Conservation (phyloP, 37 sponge, comb jelly and placozoan species). For the Cliona cf. orientalis region DNA sequence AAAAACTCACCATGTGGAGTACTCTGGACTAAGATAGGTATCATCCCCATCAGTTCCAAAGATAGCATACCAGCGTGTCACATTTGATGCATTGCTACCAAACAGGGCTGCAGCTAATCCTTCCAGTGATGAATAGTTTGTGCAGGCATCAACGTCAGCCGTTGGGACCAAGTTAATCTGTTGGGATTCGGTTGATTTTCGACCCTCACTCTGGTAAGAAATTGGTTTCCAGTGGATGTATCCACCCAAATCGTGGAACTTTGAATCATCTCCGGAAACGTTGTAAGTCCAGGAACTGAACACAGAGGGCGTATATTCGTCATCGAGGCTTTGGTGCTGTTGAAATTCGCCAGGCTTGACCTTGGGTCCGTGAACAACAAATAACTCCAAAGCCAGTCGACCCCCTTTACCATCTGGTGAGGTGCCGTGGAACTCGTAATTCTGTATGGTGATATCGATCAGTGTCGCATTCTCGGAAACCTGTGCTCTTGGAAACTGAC, state of each 20-base stretch:
- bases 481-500: slow-evolving; percentile 40
- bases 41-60: slow-evolving; percentile 74
- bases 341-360: not conserved
- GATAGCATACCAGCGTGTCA: slow-evolving; percentile 51
- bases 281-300: slow-evolving; percentile 52
- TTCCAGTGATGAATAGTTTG: slow-evolving; percentile 7
- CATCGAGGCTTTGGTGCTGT: slow-evolving; percentile 23
- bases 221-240: slow-evolving; percentile 80
- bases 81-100: not conserved
- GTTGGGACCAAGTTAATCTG: slow-evolving; percentile 27
- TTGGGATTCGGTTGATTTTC: slow-evolving; percentile 63
- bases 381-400: slow-evolving; percentile 64
- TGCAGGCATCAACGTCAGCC: not conserved
- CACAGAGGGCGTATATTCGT: slow-evolving; percentile 82
- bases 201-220: slow-evolving; percentile 48
- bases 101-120: slow-evolving; percentile 54
- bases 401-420: not conserved
- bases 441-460: slow-evolving; percentile 27
- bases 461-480: slow-evolving; percentile 57
- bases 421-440: slow-evolving; percentile 3
- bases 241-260: not conserved
- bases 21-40: slow-evolving; percentile 15
- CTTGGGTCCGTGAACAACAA: slow-evolving; percentile 55
- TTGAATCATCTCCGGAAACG: not conserved
- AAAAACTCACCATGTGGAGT: slow-evolving; percentile 70